Base-by-base conservation (phyloP, 1,140 invertebrate genomes). In the Procambarus clarkii region DNA sequence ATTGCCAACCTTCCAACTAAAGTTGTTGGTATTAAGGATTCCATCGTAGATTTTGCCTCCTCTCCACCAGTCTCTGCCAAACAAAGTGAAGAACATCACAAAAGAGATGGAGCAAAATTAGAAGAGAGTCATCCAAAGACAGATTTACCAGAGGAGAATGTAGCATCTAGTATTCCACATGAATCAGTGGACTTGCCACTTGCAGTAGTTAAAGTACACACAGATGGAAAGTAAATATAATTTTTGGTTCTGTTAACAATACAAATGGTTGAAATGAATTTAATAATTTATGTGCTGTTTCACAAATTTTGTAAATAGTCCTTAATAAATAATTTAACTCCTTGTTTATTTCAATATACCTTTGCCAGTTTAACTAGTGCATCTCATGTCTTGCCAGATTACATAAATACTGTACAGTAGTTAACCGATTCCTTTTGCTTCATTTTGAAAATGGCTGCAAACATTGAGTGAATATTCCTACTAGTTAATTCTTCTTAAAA, bases 1-100 rank as follows among this genome's bases (percentile, higher is more conserved):
- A 74, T 91, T 71, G 90, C 90, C 34, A 91, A 91, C n/a, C 3
- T 91, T 15, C 90, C 90, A n/a, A 13, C 60, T 11, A 91, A 91
- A 34, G 48, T 91, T 60, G 69, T 18, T 48, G 71, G 71, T 34
- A 21, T 91, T 69, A 91, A 91, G 45, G 79, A 91, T 76, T 69
- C n/a, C 15, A 44, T 78, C 13, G 64, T 91, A 15, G 90, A 81
- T 24, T 87, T 91, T 64, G 78, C 78, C 15, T 46, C 84, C 24
- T 87, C 90, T 74, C 74, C 88, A 21, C 24, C 71, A 21, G 82
- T 46, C 15, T 24, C 71, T 69, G 69, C 18, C 2, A 74, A 80
- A 44, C 21, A 71, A 50, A 79, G 44, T 79, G 86, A 88, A 71
- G 34, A 69, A 48, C n/a, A 18, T 9, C 44, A 24, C 9, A 80